phyloP scores from a whole-genome alignment of 2,113 vertebrate genomes.

The Salvelinus namaycush region DNA sequence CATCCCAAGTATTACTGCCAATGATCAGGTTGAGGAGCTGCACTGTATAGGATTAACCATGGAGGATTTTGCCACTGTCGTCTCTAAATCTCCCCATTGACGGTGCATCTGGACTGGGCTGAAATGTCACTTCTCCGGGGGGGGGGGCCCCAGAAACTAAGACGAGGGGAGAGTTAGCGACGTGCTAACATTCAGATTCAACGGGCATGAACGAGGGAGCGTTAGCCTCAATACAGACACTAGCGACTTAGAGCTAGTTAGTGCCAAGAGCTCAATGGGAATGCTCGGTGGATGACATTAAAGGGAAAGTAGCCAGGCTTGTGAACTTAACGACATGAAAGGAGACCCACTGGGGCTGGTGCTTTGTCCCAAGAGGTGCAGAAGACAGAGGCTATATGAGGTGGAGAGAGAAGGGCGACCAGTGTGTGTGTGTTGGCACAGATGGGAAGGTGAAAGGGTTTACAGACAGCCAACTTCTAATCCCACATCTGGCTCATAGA shows the following conservation, averaged over 20 bases:
- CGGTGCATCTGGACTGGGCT: conserved; percentile 23
- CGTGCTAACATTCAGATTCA: neutral
- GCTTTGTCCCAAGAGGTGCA: neutral
- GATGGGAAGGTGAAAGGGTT: conserved; percentile 20
- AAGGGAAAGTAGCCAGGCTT: conserved; percentile 36
- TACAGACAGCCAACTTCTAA: neutral
- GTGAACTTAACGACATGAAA: conserved; percentile 33
- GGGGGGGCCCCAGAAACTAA: neutral
- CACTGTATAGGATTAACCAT: conserved; percentile 45
- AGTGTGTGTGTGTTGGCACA: conserved; percentile 38
- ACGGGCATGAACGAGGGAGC: neutral
- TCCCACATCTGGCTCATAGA: conserved; percentile 10
- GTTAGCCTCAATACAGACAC: conserved; percentile 27
- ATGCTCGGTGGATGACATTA: conserved; percentile 37
- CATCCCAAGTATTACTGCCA: conserved; percentile 11
- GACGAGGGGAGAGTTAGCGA: neutral
- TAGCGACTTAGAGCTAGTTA: conserved; percentile 33
- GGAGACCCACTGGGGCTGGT: conserved; percentile 25
- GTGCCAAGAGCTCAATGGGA: conserved; percentile 37
- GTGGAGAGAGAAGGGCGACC: neutral
- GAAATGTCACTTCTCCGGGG: conserved; percentile 34
- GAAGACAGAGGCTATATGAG: neutral
- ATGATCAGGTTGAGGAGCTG: conserved; percentile 22
- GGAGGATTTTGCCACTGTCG: conserved; percentile 42
- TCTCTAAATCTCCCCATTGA: conserved; percentile 26